Evolutionary conservation across 2,888 invertebrate genomes (phyloP).

Genomic region (Luffia ferchaultella): DNA sequence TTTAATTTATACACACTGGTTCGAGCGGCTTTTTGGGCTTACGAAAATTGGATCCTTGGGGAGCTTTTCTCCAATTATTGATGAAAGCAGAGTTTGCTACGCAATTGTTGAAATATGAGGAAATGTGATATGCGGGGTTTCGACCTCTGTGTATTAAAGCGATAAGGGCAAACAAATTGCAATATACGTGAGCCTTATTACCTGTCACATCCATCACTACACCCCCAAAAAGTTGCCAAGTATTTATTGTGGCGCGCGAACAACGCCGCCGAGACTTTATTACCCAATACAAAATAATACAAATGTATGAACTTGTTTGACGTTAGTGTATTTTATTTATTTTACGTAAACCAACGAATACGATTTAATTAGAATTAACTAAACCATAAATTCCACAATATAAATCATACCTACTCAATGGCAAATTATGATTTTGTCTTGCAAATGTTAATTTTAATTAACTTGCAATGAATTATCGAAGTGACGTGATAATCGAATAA

Average conservation of each 20-base stretch:
- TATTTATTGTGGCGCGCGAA: background rate
- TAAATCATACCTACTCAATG: too few species aligned
- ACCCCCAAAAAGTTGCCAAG: constrained; percentile 29
- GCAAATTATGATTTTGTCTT: too few species aligned
- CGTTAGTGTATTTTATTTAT: too few species aligned
- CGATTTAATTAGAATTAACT: too few species aligned
- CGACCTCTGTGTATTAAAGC: constrained; percentile 36
- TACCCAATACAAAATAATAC: background rate
- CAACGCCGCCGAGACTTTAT: background rate
- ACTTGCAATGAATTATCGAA: too few species aligned
- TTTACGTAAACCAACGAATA: too few species aligned
- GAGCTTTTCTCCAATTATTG: constrained; percentile 56
- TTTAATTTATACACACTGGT: constrained; percentile 31
- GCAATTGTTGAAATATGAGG: constrained; percentile 47
- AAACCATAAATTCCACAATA: too few species aligned
- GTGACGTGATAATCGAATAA: too few species aligned
- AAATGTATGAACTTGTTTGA: background rate
- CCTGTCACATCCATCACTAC: constrained; percentile 61
- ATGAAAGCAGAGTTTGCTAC: constrained; percentile 33
- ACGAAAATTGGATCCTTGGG: constrained; percentile 53
- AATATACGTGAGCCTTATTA: constrained; percentile 60
- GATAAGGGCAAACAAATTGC: constrained; percentile 65
- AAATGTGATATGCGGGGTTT: constrained; percentile 37
- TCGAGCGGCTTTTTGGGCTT: constrained; percentile 21
- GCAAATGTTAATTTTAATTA: too few species aligned